phyloP scores from a whole-genome alignment of 1,140 invertebrate species.

The Rhyacophila brunnea region DNA sequence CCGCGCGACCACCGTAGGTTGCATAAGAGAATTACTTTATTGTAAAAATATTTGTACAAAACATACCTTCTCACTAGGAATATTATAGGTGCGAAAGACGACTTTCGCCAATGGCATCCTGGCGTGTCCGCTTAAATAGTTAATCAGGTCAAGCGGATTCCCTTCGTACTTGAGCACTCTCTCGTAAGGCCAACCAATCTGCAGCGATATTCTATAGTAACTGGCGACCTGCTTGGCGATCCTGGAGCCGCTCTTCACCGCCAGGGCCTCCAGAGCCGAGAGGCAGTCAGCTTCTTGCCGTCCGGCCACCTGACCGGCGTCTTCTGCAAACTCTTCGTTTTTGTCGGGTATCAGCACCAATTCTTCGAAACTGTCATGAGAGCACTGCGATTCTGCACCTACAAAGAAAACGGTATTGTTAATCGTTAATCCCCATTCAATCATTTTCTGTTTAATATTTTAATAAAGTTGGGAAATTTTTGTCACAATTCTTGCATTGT shows the following conservation, averaged over 20 bases:
- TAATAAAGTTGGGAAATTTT: too few species aligned
- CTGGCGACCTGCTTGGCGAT: conserved; percentile 49
- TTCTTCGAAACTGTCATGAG: conserved; percentile 50
- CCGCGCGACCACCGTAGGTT: too few species aligned
- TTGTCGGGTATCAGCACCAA: conserved; percentile 49
- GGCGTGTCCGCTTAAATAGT: conserved; percentile 46
- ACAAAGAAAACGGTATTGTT: too few species aligned
- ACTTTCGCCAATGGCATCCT: conserved; percentile 51
- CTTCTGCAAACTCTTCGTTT: conserved; percentile 39
- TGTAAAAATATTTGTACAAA: neutral
- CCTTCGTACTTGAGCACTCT: conserved; percentile 49
- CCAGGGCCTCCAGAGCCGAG: conserved; percentile 47
- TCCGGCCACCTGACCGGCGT: conserved; percentile 40
- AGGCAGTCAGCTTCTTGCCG: conserved; percentile 46
- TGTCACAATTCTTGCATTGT: too few species aligned
- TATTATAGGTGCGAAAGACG: conserved; percentile 50
- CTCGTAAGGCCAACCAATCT: conserved; percentile 49
- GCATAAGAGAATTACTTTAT: too few species aligned
- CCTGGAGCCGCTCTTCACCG: conserved; percentile 41
- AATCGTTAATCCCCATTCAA: too few species aligned
- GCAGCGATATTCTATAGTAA: conserved; percentile 48
- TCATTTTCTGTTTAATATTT: too few species aligned
- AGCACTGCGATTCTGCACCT: conserved; percentile 44
- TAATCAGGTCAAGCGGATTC: conserved; percentile 49
- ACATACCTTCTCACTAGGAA: conserved; percentile 45